These are phyloP conservation scores for Macrobrachium nipponense DNA, from an alignment of 1,140 invertebrate species.

Conservation along the genomic window DNA sequence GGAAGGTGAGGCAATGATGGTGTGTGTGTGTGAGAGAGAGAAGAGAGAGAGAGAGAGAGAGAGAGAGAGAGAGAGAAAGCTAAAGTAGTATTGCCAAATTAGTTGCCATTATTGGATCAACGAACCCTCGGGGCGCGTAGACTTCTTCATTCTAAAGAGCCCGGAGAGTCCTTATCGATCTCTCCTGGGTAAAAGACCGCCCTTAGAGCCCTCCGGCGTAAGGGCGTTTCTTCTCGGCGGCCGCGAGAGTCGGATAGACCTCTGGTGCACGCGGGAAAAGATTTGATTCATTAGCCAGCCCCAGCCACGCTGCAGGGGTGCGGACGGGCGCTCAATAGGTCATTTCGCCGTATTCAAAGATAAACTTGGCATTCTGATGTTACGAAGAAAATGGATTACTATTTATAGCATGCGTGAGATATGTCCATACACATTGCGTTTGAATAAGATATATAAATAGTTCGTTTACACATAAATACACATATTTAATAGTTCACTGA, in stretches of 20 bases:
- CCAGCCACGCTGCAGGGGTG: no score
- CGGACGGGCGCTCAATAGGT: no score
- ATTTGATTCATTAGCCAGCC: no score
- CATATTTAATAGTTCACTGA: no score
- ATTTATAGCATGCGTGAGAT: background rate
- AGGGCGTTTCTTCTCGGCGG: no score
- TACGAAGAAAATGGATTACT: no score
- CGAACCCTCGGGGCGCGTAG: background rate
- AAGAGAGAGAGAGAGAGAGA: slow-evolving; percentile 18
- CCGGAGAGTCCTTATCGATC: background rate
- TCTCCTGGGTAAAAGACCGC: no score
- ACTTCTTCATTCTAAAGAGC: background rate
- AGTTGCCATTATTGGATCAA: slow-evolving; percentile 24
- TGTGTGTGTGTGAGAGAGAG: background rate
- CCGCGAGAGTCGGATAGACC: no score
- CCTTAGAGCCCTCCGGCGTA: no score
- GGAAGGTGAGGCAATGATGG: background rate
- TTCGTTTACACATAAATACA: background rate
- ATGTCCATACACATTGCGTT: background rate
- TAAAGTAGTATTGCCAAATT: slow-evolving; percentile 10
- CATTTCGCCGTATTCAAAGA: no score
- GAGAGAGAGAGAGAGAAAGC: background rate
- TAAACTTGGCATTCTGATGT: no score
- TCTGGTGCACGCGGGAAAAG: no score
- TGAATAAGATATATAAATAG: background rate